Evolutionary conservation across 2,888 invertebrate genomes (phyloP), one percentile per base, ranked within the genome.

Genomic region (Cetonia aurata): DNA sequence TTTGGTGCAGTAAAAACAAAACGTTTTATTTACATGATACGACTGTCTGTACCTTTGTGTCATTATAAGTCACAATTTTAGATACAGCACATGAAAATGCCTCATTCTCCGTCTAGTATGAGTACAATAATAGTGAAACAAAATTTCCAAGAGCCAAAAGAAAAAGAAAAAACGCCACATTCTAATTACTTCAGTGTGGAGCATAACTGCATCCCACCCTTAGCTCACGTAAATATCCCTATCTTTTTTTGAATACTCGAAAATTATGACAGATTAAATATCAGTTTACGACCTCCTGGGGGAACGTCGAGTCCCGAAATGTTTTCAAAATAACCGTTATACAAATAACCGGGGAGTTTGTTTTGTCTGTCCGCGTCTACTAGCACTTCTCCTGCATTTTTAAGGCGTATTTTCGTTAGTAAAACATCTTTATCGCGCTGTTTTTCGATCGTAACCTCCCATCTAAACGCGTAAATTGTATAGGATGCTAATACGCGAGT

Each of bases 261-360:
- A 62, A 71, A 68, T 71, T 71, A 71, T 71, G 71, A 71, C 60
- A 69, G 71, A 71, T 71, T 71, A 71, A 71, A 68, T 71, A 67
- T 68, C 71, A 68, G 56, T 71, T 71, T 71, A 71, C 62, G 67
- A 71, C 62, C 68, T 52, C 41, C 52, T 37, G 15, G 56, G 48
- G 62, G 62, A 15, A 37, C 62, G 37, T 62, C 48, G 48, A 48
- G 33, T 12, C 48, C 37, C 25, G 25, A 31, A 62, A 62, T 62
- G 48, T 48, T 62, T 62, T 62, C 48, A 48, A 62, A 65, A 70
- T 44, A 69, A 59, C 57, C 31, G 53, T 68, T 52, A 55, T 50
- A 52, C 52, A 59, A 59, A 62, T 62, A 62, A 50, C 62, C 46
- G 33, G 15, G 33, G 48, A 50, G 62, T 48, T 62, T 62, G 62